phyloP scores from a whole-genome alignment of 2,113 vertebrate genomes.

The Scophthalmus maximus region DNA sequence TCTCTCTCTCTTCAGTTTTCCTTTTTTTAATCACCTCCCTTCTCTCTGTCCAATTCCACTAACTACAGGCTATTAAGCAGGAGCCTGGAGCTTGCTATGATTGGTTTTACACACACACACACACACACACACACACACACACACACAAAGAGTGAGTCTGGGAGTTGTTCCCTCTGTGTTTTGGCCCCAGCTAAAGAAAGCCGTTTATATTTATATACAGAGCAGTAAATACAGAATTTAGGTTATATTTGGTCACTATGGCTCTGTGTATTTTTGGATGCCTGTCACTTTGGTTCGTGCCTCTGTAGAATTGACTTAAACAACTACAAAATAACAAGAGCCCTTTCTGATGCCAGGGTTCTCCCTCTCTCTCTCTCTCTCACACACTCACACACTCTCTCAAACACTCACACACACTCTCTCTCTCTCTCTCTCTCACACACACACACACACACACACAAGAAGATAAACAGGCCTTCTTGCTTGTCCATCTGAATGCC shows the following conservation, averaged over 20 bases:
- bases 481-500: neutral
- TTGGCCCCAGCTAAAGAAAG: slow-evolving; percentile 66
- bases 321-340: slow-evolving; percentile 59
- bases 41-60: slow-evolving; percentile 27
- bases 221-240: slow-evolving; percentile 69
- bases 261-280: slow-evolving; percentile 66
- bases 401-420: slow-evolving; percentile 20
- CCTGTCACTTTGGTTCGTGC: slow-evolving; percentile 55
- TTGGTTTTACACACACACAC: slow-evolving; percentile 22
- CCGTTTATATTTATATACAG: slow-evolving; percentile 70
- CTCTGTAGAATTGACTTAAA: slow-evolving; percentile 57
- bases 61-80: slow-evolving; percentile 37
- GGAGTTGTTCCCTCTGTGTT: slow-evolving; percentile 63
- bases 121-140: slow-evolving; percentile 8
- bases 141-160: slow-evolving; percentile 6
- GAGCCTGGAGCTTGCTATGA: slow-evolving; percentile 17
- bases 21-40: slow-evolving; percentile 3
- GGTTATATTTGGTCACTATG: slow-evolving; percentile 71
- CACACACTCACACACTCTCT: slow-evolving; percentile 18
- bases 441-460: slow-evolving; percentile 19
- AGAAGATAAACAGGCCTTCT: slow-evolving; percentile 14
- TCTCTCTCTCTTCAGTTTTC: neutral
- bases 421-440: too few relatives aligned
- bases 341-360: slow-evolving; percentile 44
- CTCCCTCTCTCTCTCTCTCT: too few relatives aligned